A percentile compares a stretch with the other conserved stretches of the same genome.
phyloP scores from a whole-genome alignment of 2,113 vertebrate genomes.

The Plestiodon gilberti region DNA sequence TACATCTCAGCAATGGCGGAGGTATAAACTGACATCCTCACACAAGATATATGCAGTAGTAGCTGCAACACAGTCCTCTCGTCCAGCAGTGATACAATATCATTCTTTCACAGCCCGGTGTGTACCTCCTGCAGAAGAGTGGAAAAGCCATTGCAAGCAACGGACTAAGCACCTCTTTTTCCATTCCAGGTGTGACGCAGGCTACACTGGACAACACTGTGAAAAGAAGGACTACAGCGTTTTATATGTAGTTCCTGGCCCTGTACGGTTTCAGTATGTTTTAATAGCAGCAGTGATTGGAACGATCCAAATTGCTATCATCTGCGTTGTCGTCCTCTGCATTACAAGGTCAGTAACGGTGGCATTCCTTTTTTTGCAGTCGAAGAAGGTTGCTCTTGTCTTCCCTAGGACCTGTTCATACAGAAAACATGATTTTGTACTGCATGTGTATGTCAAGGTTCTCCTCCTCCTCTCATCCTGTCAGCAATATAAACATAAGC shows the following conservation, averaged over 20 bases:
- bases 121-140: background rate
- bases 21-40: background rate
- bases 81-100: background rate
- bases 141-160: background rate
- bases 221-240: constrained; percentile 99
- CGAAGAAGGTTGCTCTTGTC: constrained; percentile 9
- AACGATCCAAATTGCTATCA: constrained; percentile 98
- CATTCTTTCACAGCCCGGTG: background rate
- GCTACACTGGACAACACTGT: constrained; percentile 96
- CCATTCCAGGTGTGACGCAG: constrained; percentile 91
- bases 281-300: constrained; percentile 98
- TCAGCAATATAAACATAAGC: background rate
- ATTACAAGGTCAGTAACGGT: constrained; percentile 91
- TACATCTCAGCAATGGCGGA: background rate
- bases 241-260: constrained; percentile 96
- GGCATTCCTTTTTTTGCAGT: background rate
- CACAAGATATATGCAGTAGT: background rate
- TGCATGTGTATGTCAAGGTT: background rate
- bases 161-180: background rate
- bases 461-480: background rate
- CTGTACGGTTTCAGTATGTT: constrained; percentile 96
- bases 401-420: background rate
- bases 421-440: background rate
- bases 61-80: background rate
- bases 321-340: constrained; percentile 98